Base-by-base conservation (phyloP, 2,113 vertebrate genomes). In the Orcinus orca region DNA sequence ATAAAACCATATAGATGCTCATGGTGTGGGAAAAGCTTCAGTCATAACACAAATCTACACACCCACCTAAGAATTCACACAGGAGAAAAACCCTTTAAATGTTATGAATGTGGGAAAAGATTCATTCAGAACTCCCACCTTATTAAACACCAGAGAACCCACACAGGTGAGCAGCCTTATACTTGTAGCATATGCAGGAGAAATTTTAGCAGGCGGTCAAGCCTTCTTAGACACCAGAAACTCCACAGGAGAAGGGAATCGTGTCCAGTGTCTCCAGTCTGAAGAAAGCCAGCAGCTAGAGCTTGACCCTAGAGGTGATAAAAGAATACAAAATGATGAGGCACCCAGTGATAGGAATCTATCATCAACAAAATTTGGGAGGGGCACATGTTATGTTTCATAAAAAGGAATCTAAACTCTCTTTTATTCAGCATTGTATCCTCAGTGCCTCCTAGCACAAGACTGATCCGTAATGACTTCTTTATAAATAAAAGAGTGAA, bases 11-110 rank as follows among this genome's bases (percentile, higher is more conserved):
- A 99, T 98, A 96, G 93, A 8, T 98, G 98, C 58, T 95, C 98
- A 7, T 99, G 98, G 90, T 99, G 99, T 5, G 99, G 99, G 47
- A 99, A 99, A 97, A 99, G 99, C 97, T 99, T 99, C 13, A 98
- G 98, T 63, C 98, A 99, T 17, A 99, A 98, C 88, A 98, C 99
- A 96, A 99, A 98, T 85, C 98, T 99, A 63, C 98, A 98, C 84
- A 99, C 98, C 91, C 99, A 99, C 92, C 98, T 99, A 96, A 98
- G 97, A 96, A 99, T 98, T 96, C 98, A 99, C 33, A 98, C 96
- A 62, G 98, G 97, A 58, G 97, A 98, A 68, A 98, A 98, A 33
- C 97, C 98, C 12, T 98, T 97, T 93, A 90, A 87, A 50, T 98
- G 98, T 93, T 15, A 83, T 1, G 88, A 96, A 23, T 98, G 98